Evolutionary conservation across 2,113 vertebrate species (phyloP), one percentile per base, ranked within the genome.

Genomic region (Ellobius talpinus): DNA sequence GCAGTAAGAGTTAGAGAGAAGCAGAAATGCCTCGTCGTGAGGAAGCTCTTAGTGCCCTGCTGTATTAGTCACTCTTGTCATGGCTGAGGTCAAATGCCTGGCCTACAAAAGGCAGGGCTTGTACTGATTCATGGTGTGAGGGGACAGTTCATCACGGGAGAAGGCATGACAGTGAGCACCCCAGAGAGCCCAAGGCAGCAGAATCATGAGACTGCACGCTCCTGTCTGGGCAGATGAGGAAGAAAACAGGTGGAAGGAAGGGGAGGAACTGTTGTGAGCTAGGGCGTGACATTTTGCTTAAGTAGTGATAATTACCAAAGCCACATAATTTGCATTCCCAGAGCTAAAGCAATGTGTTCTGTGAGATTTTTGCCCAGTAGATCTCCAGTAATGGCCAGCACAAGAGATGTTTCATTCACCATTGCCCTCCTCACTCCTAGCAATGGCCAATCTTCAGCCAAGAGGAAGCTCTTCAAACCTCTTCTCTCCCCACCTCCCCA

Each of bases 301-400:
- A 42, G 31, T 45, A 39, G n/a, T 63, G n/a, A 5, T 84, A 45
- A 84, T 42, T 84, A 16, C 81, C 26, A 14, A 45, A 45, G 31
- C 58, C 19, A 65, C 26, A 45, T 65, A 42, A 65, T 42, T 85
- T 17, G 58, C 17, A 45, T 65, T 85, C n/a, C n/a, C 82, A 42
- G 58, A 65, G 65, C 55, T 63, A 42, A 63, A 84, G 24, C 8
- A 19, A 45, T 29, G 6, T 55, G 55, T 31, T 85, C 65, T 45
- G 58, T 26, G 65, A 16, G 55, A 63, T 84, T 84, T 58, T 8
- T 31, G 23, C 81, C 58, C 12, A 0, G 6, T 42, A 63, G 24
- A 9, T 63, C 21, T 16, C 58, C 3, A 7, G 58, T 10, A 63
- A 16, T 0, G 0, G 21, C 78, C 78, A 58, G 9, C 9, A 7